These are phyloP conservation scores for Noctua pronuba DNA, from an alignment of 2,888 invertebrate genomes.

Conservation along the genomic window DNA sequence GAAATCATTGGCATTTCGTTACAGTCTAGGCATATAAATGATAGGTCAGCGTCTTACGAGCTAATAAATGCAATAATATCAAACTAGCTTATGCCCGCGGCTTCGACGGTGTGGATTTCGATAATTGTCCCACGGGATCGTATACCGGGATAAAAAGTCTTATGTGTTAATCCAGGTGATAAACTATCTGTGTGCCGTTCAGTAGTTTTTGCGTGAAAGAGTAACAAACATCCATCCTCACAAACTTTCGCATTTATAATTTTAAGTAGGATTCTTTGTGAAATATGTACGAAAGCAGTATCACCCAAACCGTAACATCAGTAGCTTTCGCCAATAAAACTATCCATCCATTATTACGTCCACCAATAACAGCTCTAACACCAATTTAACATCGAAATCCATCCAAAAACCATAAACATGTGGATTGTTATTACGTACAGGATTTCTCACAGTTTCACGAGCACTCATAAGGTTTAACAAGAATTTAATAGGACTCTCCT, in stretches of 20 bases:
- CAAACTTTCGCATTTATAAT: too few species aligned
- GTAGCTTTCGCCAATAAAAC: not conserved
- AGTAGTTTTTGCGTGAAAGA: too few species aligned
- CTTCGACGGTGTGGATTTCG: too few species aligned
- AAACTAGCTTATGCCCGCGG: too few species aligned
- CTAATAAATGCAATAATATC: not conserved
- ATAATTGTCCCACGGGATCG: too few species aligned
- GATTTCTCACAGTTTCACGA: conserved; percentile 42
- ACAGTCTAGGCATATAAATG: too few species aligned
- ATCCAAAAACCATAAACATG: conserved; percentile 45
- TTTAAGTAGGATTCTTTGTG: not conserved
- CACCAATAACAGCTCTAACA: not conserved
- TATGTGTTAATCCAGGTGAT: too few species aligned
- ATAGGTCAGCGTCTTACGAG: not conserved
- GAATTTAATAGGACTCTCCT: conserved; percentile 25
- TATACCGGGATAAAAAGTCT: too few species aligned
- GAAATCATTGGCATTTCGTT: not conserved
- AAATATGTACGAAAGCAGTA: not conserved
- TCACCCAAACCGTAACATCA: not conserved
- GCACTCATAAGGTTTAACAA: conserved; percentile 26
- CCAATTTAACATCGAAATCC: conserved; percentile 34
- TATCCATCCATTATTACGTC: not conserved
- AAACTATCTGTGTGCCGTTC: too few species aligned
- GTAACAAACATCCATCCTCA: too few species aligned
- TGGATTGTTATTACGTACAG: conserved; percentile 20